Evolutionary conservation across 2,797 vertebrate species (phyloP).

Genomic region (Potorous gilbertii): DNA sequence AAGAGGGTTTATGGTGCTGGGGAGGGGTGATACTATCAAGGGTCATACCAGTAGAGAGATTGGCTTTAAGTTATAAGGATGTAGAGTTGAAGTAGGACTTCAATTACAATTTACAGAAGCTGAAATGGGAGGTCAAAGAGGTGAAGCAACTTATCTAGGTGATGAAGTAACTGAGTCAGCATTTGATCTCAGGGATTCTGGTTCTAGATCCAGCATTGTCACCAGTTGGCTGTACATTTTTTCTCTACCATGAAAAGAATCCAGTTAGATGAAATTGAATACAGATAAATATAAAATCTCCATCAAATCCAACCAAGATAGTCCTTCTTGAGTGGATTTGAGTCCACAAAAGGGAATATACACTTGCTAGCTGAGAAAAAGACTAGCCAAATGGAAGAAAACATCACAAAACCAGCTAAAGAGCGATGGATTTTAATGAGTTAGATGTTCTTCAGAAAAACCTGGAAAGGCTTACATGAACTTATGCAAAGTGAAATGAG

Average conservation of each 20-base stretch:
- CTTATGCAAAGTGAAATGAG: neutral
- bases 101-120: neutral
- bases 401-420: neutral
- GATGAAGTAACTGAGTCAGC: neutral
- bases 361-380: neutral
- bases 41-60: neutral
- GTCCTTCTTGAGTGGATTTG: neutral
- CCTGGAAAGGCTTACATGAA: neutral
- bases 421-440: neutral
- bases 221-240: neutral
- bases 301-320: neutral
- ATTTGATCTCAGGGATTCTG: neutral
- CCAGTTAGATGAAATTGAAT: neutral
- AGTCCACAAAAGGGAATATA: neutral
- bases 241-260: neutral
- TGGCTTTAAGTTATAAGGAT: neutral
- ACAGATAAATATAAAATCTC: neutral
- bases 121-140: neutral
- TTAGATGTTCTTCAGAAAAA: neutral
- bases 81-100: neutral
- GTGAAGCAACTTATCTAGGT: neutral
- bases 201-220: neutral
- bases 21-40: neutral
- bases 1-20: neutral
- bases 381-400: neutral